Evolutionary conservation across 2,113 vertebrate genomes (phyloP).

Genomic region (Rallus limicola): DNA sequence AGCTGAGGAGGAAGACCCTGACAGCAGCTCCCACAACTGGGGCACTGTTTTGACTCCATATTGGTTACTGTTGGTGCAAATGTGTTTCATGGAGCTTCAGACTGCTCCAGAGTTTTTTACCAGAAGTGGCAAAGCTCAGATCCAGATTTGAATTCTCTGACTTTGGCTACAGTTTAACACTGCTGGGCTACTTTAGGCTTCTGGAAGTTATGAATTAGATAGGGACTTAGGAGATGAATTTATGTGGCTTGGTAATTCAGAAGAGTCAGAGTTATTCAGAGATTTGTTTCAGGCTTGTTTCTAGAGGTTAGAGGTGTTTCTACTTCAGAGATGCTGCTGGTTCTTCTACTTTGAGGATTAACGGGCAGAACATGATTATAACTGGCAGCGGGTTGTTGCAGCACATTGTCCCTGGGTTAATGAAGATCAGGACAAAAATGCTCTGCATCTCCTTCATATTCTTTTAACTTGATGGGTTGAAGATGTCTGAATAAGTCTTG

Average conservation of each 20-base stretch:
- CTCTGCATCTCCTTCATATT: background rate
- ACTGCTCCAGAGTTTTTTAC: background rate
- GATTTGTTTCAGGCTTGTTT: background rate
- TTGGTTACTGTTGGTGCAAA: background rate
- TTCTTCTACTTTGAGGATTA: background rate
- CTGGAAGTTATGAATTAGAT: background rate
- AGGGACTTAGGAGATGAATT: background rate
- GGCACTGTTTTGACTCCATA: background rate
- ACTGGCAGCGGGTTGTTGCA: background rate
- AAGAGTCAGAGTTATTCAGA: background rate
- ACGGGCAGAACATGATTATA: background rate
- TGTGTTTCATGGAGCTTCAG: background rate
- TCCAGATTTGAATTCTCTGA: background rate
- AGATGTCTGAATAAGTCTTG: background rate
- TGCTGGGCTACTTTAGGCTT: background rate
- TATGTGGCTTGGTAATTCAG: background rate
- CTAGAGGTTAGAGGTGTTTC: background rate
- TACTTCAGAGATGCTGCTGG: background rate
- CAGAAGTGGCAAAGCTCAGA: background rate
- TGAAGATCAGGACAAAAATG: background rate
- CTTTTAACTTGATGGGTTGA: background rate
- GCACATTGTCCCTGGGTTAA: background rate
- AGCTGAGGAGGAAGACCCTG: background rate
- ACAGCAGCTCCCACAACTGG: background rate
- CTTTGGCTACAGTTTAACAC: background rate